Base-by-base conservation (phyloP, 2,888 invertebrate genomes). In the Autographa pulchrina region DNA sequence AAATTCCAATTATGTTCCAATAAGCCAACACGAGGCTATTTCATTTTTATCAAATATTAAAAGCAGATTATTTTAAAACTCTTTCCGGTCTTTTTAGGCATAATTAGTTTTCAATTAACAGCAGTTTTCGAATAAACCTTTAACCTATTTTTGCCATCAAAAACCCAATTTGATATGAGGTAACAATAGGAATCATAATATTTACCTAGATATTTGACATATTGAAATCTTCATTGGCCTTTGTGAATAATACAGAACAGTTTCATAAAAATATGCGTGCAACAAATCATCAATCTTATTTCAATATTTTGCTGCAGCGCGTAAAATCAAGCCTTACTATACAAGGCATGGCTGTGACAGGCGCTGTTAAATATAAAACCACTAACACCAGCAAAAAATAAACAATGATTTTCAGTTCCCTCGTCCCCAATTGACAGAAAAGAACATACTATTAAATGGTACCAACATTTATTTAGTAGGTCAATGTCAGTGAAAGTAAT, bases 401-500 rank as follows among this genome's bases (percentile, higher is more conserved):
- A 56, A 56, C 13, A 20, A 20, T 54, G 16, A 56, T 9, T 1
- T 56, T 56, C 8, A n/a, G n/a, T n/a, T 48, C 20, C 11, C 14
- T 18, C 54, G 18, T 20, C 20, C 54, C 25, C 25, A 25, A 11
- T 56, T 13, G 25, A 9, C 25, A 56, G 3, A 20, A 56, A 56
- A 6, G n/a, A 56, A 25, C 11, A 25, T 56, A 25, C 54, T 9
- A 25, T 48, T 56, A 56, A 25, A 9, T 38, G 1, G 38, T 1
- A 56, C 54, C 54, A 20, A 4, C 8, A 4, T 20, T 8, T 9
- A 20, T 20, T 54, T 20, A 6, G 25, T 54, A 56, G 54, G 54
- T 74, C 66, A 78, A 59, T 69, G 66, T 64, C 78, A 74, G 31
- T n/a, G 62, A 62, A 68, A 68, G 48, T 31, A 78, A 78, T 74